Conservation (phyloP, 1,140 invertebrate species). For the Magallana gigas region DNA sequence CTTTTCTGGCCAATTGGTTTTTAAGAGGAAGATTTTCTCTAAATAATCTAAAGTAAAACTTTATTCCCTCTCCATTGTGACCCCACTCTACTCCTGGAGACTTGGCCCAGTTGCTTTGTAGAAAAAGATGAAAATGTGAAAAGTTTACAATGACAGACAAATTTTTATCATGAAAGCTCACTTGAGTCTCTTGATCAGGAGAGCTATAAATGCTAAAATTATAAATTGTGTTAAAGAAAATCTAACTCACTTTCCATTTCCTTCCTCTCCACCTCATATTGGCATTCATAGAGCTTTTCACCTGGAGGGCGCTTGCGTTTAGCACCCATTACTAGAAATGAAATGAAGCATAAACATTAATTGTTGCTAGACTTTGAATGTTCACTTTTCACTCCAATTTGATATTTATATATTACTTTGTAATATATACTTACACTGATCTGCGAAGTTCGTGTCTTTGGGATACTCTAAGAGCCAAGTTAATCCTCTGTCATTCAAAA, state of each 20-base stretch:
- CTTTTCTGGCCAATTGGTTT: not conserved
- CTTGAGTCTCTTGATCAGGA: not conserved
- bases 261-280: not conserved
- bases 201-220: not conserved
- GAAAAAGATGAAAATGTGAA: not conserved
- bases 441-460: too few species aligned
- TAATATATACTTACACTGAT: too few species aligned
- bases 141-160: not conserved
- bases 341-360: too few species aligned
- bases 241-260: not conserved
- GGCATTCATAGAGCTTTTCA: not conserved
- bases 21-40: not conserved
- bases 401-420: too few species aligned
- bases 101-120: not conserved
- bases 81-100: not conserved
- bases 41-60: not conserved
- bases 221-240: not conserved
- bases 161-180: not conserved
- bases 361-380: too few species aligned
- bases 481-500: not conserved
- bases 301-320: not conserved
- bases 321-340: not conserved
- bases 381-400: too few species aligned
- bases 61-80: not conserved
- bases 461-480: not conserved